Percentiles rank a stretch among this genome's conserved stretches.
Evolutionary conservation across 1,140 invertebrate genomes (phyloP).

Genomic region (Drosophila parvula): DNA sequence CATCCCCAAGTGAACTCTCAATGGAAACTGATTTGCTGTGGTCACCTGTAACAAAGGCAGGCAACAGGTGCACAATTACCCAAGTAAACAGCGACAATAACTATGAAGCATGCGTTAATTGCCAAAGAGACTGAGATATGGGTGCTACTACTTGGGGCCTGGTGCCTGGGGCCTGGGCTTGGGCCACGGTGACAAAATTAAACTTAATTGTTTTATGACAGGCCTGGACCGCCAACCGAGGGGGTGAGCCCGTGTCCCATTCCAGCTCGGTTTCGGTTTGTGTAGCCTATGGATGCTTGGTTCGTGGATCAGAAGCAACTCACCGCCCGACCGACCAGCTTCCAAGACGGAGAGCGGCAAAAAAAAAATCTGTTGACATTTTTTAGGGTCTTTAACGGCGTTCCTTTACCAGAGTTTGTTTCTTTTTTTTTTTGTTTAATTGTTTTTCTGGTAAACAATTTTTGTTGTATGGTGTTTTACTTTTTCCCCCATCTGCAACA

Average conservation of each 20-base stretch:
- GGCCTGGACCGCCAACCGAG: conserved; percentile 47
- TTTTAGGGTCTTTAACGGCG: conserved; percentile 78
- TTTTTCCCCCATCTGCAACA: conserved; percentile 17
- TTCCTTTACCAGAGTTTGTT: conserved; percentile 50
- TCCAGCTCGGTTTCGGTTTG: conserved; percentile 24
- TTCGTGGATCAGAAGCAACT: conserved; percentile 28
- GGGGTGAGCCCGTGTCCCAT: conserved; percentile 31
- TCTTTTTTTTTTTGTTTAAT: conserved; percentile 66
- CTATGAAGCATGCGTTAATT: conserved; percentile 75
- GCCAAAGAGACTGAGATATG: conserved; percentile 32
- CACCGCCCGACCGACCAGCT: conserved; percentile 25
- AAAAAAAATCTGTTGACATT: conserved; percentile 69
- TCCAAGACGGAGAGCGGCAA: conserved; percentile 48
- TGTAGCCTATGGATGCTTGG: conserved; percentile 43
- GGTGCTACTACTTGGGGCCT: conserved; percentile 22
- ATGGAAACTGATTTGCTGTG: conserved; percentile 3
- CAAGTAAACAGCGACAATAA: conserved; percentile 44
- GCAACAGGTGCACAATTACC: conserved; percentile 79
- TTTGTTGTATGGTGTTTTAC: conserved; percentile 46
- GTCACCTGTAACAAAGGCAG: conserved; percentile 54
- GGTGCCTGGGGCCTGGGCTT: conserved; percentile 19
- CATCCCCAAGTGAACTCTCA: conserved; percentile 46
- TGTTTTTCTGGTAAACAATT: conserved; percentile 78
- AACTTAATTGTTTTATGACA: conserved; percentile 83
- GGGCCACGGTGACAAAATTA: conserved; percentile 79